phyloP scores from a whole-genome alignment of 2,888 invertebrate genomes.

The Ophioninae sp. region DNA sequence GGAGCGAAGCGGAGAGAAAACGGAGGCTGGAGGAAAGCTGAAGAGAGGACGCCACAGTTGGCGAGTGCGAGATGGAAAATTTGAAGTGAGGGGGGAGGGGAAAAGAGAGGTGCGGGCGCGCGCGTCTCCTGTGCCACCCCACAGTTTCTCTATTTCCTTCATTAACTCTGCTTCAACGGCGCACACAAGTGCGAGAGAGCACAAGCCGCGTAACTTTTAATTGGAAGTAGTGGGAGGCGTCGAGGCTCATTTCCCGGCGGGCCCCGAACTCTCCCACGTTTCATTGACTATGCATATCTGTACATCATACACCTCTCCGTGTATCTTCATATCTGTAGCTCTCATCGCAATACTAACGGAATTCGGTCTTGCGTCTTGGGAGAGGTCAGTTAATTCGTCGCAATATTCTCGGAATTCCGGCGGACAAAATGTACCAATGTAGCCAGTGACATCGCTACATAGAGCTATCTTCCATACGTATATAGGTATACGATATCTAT shows the following conservation, averaged over 20 bases:
- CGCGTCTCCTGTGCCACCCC: conserved; percentile 53
- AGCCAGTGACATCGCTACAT: not conserved
- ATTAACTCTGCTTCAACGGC: conserved; percentile 78
- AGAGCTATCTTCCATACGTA: not conserved
- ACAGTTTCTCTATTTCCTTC: conserved; percentile 79
- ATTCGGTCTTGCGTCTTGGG: conserved; percentile 74
- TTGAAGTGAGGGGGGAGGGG: conserved; percentile 43
- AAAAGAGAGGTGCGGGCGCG: conserved; percentile 48
- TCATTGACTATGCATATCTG: conserved; percentile 19
- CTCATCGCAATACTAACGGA: conserved; percentile 59
- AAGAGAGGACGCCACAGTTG: conserved; percentile 60
- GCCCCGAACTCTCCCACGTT: conserved; percentile 59
- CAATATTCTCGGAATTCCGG: conserved; percentile 66
- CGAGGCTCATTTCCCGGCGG: conserved; percentile 79
- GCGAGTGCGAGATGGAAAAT: conserved; percentile 62
- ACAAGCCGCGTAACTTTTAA: conserved; percentile 78
- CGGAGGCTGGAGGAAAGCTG: conserved; percentile 12
- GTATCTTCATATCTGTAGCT: conserved; percentile 15
- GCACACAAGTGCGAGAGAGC: conserved; percentile 56
- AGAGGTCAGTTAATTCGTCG: conserved; percentile 76
- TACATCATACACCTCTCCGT: not conserved
- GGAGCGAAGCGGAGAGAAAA: conserved; percentile 25
- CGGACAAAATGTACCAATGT: conserved; percentile 23
- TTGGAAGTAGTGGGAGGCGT: conserved; percentile 79
- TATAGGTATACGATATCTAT: conserved; percentile 11